Evolutionary conservation across 1,140 invertebrate genomes (phyloP).

Genomic region (Ceratina australensis): DNA sequence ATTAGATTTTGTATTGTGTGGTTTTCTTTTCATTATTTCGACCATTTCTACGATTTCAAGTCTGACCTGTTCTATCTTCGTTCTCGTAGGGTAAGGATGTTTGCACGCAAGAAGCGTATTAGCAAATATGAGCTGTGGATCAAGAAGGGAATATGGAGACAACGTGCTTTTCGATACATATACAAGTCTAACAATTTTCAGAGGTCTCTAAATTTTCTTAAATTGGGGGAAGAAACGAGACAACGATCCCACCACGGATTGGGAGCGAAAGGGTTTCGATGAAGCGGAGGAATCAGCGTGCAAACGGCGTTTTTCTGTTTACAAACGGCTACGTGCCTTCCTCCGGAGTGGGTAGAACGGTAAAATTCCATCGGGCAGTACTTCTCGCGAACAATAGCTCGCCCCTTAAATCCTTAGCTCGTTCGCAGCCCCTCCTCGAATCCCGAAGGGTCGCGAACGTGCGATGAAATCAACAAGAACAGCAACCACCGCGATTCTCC

Average conservation of each 20-base stretch:
- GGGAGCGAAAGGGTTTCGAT: slow-evolving; percentile 3
- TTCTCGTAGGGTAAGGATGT: neutral
- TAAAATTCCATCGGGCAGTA: slow-evolving; percentile 44
- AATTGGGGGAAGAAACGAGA: too few species aligned
- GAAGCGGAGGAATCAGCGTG: slow-evolving; percentile 39
- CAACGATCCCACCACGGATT: too few species aligned
- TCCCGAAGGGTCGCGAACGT: slow-evolving; percentile 74
- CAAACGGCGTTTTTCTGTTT: slow-evolving; percentile 59
- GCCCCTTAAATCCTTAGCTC: slow-evolving; percentile 71
- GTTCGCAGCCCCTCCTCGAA: slow-evolving; percentile 71
- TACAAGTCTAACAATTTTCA: too few species aligned
- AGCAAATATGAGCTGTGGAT: neutral
- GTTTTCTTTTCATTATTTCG: too few species aligned
- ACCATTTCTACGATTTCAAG: too few species aligned
- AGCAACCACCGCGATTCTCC: slow-evolving; percentile 76
- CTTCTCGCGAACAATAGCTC: slow-evolving; percentile 61
- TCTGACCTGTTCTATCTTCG: neutral
- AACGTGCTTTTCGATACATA: too few species aligned
- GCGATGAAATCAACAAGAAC: slow-evolving; percentile 80
- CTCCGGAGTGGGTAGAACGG: slow-evolving; percentile 6
- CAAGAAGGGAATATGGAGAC: neutral
- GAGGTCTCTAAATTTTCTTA: too few species aligned
- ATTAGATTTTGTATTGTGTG: too few species aligned
- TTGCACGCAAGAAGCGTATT: neutral
- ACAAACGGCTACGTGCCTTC: slow-evolving; percentile 37